These are phyloP conservation scores for Stenolophus ochropezus DNA, from an alignment of 2,888 invertebrate species.

Conservation along the genomic window DNA sequence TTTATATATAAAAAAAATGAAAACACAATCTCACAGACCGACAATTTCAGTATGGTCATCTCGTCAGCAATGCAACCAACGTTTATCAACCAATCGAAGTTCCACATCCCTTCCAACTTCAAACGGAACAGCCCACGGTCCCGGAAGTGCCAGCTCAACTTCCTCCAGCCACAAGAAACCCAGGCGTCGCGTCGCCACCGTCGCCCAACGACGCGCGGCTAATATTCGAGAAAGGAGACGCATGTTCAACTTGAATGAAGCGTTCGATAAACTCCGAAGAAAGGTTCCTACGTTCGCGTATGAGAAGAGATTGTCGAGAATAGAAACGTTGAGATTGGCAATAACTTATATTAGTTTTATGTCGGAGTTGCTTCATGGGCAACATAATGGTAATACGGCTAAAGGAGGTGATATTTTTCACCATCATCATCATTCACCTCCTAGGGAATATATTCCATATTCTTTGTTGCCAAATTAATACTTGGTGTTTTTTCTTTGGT, in stretches of 20 bases:
- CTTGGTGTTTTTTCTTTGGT: neutral
- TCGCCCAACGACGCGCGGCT: conserved; percentile 93
- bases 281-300: conserved; percentile 98
- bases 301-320: conserved; percentile 95
- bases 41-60: conserved; percentile 63
- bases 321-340: conserved; percentile 94
- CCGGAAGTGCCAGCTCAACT: conserved; percentile 61
- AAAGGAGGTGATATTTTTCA: conserved; percentile 70
- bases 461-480: conserved; percentile 49
- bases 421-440: conserved; percentile 59
- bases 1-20: neutral
- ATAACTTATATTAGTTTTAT: conserved; percentile 98
- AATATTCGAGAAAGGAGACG: conserved; percentile 94
- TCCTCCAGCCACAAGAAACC: conserved; percentile 80
- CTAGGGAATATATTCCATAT: conserved; percentile 74
- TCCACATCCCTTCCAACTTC: conserved; percentile 66
- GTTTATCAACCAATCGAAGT: conserved; percentile 65
- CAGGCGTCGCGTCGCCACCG: conserved; percentile 89
- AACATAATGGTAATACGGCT: conserved; percentile 69
- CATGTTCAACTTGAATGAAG: conserved; percentile 97
- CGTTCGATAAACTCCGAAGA: conserved; percentile 92
- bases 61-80: conserved; percentile 67
- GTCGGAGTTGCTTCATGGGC: conserved; percentile 88
- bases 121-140: conserved; percentile 72
- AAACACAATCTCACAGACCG: neutral